Base-by-base conservation (phyloP, 2,113 vertebrate genomes). In the Talpa occidentalis region DNA sequence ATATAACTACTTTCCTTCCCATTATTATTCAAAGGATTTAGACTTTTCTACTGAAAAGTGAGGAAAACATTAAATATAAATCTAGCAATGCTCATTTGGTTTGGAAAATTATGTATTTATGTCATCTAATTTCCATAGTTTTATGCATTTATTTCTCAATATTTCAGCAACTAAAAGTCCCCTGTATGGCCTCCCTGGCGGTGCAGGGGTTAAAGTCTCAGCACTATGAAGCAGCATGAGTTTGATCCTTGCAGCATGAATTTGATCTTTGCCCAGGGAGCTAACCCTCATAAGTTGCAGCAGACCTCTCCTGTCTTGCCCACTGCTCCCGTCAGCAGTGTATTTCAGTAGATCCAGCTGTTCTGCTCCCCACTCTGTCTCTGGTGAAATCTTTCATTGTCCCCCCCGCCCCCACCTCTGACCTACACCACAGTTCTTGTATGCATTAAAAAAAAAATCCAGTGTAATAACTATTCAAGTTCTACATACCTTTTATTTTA, bases 1-100 rank as follows among this genome's bases (percentile, higher is more conserved):
- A 0, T 83, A 40, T 81, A 96, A 95, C 96, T 95, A 62, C 17
- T 97, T 97, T 94, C 8, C 77, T 85, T 96, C 35, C 92, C 70
- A 94, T 96, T 94, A 95, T 81, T 96, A n/a, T 67, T 83, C 77
- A 81, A 78, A 69, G 1, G 59, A 67, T 19, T 94, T 90, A 95
- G n/a, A 0, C 42, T 94, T 81, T 94, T 44, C 35, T 72, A 47
- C 9, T 62, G 42, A 85, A 88, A 79, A 92, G 28, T 76, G 10
- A 72, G 42, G 30, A 82, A 22, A 52, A 2, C 42, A 30, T 66
- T 91, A 37, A 62, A 62, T 84, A 83, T 40, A 81, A 93, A 80
- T 56, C 1, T 90, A 30, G 12, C 72, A 88, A 74, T 76, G 1
- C 1, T 5, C 7, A 62, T 49, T 88, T 90, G 22, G 30, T 80